These are phyloP conservation scores for Lagopus muta DNA, from an alignment of 2,113 vertebrate genomes.

Conservation along the genomic window DNA sequence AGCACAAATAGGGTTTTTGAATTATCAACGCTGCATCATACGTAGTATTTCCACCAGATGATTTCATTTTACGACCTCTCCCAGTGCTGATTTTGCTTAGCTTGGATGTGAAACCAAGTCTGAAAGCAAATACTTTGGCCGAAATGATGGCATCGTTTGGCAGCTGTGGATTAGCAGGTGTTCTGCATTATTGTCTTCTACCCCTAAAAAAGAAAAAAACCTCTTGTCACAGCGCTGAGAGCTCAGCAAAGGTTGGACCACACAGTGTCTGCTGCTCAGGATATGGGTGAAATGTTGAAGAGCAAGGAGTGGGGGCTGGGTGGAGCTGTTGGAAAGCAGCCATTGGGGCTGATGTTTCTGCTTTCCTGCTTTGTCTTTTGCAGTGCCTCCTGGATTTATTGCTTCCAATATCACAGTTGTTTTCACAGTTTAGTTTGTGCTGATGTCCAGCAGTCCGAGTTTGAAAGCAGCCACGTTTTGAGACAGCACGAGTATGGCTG, in stretches of 20 bases:
- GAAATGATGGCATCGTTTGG: constrained; percentile 25
- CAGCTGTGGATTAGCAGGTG: constrained; percentile 43
- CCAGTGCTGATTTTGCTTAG: neutral
- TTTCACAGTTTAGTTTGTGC: neutral
- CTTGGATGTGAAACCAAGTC: neutral
- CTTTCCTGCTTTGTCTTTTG: neutral
- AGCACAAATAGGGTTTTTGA: neutral
- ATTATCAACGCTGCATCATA: neutral
- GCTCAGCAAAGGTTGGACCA: neutral
- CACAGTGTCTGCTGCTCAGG: constrained; percentile 37
- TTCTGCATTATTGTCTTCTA: constrained; percentile 55
- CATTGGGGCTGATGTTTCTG: neutral
- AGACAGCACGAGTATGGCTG: neutral
- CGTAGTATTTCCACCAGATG: neutral
- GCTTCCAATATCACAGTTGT: neutral
- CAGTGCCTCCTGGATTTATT: neutral
- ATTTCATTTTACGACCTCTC: neutral
- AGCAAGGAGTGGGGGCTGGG: neutral
- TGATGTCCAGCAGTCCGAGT: neutral
- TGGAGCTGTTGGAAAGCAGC: neutral
- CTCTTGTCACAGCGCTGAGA: neutral
- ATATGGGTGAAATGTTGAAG: neutral
- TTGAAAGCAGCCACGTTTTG: neutral
- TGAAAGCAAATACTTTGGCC: constrained; percentile 46
- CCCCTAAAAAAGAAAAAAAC: constrained; percentile 38